Base-by-base conservation (phyloP, 2,888 invertebrate species). In the Polymixis flavicincta region DNA sequence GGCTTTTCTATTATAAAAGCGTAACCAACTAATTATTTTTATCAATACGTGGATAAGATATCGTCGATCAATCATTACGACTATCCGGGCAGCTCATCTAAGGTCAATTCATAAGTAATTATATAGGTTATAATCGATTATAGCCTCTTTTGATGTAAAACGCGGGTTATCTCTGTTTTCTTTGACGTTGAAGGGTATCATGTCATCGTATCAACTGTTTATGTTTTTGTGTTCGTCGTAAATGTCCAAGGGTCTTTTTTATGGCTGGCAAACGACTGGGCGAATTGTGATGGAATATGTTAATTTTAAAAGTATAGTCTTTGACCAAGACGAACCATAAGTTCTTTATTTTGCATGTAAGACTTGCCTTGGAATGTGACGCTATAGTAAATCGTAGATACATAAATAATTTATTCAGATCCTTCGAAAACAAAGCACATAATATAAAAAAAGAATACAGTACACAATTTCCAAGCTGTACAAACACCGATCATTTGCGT, bases 21-120 rank as follows among this genome's bases (percentile, higher is more conserved):
- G n/a, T 73, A 74, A 69, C 55, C 61, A 68, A 66, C 55, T 54
- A 81, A 85, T 87, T 72, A 82, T 69, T 55, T 76, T 73, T 42
- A 76, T 85, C 60, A 73, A 73, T 76, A 70, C 74, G n/a, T 54
- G 17, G 37, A 22, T 48, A 5, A 28, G 60, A 67, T 78, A 73
- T 55, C 13, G 69, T 63, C 59, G 13, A 65, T 76, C 69, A 83
- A 78, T 81, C 73, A 78, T 67, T 60, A 71, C 28, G 28, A 32
- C 28, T 73, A 77, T 74, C 71, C 55, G 19, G n/a, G 1, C 54
- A 68, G 77, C 74, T 74, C 69, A 77, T 74, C 71, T 13, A 19
- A 77, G 82, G 71, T 59, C 78, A 74, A 19, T 3, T 37, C 19
- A 59, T 74, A 54, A 70, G 65, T 81, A 85, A 73, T 76, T 81